A percentile compares a stretch with the other conserved stretches of the same genome.
Conservation (phyloP, 1,140 invertebrate genomes). For the Trachymyrmex cornetzi region DNA sequence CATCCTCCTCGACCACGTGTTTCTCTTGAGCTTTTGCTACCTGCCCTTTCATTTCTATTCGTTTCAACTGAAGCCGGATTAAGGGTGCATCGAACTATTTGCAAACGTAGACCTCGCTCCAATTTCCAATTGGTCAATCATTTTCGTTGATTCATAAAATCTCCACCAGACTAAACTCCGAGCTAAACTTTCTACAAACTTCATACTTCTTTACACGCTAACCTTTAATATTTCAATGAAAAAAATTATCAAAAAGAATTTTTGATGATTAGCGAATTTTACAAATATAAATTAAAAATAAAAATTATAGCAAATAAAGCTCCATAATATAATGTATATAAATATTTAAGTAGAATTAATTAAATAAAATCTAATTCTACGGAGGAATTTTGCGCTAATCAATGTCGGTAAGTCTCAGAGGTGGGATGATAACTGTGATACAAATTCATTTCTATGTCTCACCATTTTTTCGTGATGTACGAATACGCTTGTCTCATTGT, state of each 20-base stretch:
- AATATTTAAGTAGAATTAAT: slow-evolving; percentile 3
- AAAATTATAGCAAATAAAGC: not conserved
- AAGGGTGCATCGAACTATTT: slow-evolving; percentile 30
- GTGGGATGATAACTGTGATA: slow-evolving; percentile 6
- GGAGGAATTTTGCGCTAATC: not conserved
- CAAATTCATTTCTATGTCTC: slow-evolving; percentile 4
- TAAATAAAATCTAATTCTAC: slow-evolving; percentile 9
- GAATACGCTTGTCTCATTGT: slow-evolving; percentile 18
- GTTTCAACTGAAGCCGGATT: not conserved
- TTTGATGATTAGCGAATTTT: not conserved
- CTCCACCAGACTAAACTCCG: not conserved
- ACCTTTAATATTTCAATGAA: not conserved
- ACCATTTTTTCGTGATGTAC: slow-evolving; percentile 8
- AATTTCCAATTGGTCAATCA: slow-evolving; percentile 30
- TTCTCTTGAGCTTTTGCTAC: not conserved
- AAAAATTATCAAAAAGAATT: not conserved
- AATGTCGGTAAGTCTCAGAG: not conserved
- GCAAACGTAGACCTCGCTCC: not conserved
- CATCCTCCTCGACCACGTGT: slow-evolving; percentile 13
- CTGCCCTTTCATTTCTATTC: slow-evolving; percentile 4
- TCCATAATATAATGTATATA: not conserved
- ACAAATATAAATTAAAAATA: not conserved
- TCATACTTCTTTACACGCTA: not conserved
- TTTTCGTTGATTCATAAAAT: slow-evolving; percentile 16
- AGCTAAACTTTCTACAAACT: not conserved